Evolutionary conservation across 2,113 vertebrate genomes (phyloP).

Genomic region (Tenrec ecaudatus): DNA sequence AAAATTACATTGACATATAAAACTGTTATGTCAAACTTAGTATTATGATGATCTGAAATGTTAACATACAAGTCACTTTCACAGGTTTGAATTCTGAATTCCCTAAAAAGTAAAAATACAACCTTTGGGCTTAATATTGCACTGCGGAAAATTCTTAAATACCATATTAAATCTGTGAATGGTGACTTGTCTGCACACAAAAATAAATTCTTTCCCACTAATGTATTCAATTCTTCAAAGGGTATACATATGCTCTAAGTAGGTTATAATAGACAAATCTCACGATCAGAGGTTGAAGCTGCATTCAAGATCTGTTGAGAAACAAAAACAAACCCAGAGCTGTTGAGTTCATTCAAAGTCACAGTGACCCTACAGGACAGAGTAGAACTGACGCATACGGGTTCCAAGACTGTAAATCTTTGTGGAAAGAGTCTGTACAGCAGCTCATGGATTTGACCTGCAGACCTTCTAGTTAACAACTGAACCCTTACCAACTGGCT

Average conservation of each 20-base stretch:
- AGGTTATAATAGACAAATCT: background rate
- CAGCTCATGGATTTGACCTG: background rate
- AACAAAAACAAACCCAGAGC: background rate
- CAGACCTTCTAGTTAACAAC: background rate
- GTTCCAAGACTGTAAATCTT: background rate
- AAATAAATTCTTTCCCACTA: conserved; percentile 15
- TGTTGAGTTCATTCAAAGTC: background rate
- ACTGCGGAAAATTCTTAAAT: conserved; percentile 14
- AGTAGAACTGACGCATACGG: background rate
- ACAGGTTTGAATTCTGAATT: conserved; percentile 45
- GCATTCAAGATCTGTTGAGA: background rate
- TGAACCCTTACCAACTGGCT: background rate
- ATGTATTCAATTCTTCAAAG: background rate
- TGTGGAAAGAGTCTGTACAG: background rate
- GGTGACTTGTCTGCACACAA: background rate
- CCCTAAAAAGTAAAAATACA: conserved; percentile 1
- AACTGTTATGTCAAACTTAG: conserved; percentile 66
- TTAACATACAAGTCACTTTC: conserved; percentile 55
- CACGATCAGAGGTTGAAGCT: background rate
- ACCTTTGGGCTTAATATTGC: conserved; percentile 40
- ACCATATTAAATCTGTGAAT: background rate
- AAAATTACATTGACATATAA: conserved; percentile 72
- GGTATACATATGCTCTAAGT: background rate
- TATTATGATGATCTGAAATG: conserved; percentile 59
- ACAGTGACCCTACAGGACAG: background rate